Conservation (phyloP, 1,140 invertebrate genomes). For the Hypothenemus hampei region DNA sequence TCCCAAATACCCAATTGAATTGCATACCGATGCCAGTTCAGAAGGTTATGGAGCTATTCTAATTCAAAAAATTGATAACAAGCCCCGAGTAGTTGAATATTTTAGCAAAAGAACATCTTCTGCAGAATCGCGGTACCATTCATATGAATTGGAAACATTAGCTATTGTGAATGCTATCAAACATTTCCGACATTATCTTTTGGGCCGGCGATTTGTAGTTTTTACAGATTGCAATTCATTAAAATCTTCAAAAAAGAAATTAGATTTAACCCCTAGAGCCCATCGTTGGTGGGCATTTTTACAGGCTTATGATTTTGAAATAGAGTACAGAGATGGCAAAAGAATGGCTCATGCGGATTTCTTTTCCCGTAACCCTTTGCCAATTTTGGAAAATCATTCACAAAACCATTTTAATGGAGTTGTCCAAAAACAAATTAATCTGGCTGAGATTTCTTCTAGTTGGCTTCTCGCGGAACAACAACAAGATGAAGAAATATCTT, state of each 20-base stretch:
- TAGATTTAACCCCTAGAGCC: constrained; percentile 39
- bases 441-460: constrained; percentile 4
- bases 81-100: neutral
- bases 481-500: constrained; percentile 14
- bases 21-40: constrained; percentile 27
- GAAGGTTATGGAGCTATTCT: constrained; percentile 22
- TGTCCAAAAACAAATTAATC: too few species aligned
- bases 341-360: constrained; percentile 37
- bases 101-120: neutral
- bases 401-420: too few species aligned
- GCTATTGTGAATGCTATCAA: constrained; percentile 38
- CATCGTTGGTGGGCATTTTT: constrained; percentile 42
- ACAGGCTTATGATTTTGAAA: constrained; percentile 36
- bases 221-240: constrained; percentile 41
- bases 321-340: constrained; percentile 20
- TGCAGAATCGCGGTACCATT: neutral
- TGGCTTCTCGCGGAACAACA: constrained; percentile 18
- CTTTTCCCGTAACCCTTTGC: constrained; percentile 32
- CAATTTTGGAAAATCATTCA: too few species aligned
- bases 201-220: constrained; percentile 26
- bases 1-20: constrained; percentile 19
- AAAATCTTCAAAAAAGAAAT: constrained; percentile 37
- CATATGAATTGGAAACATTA: constrained; percentile 34
- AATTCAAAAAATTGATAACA: constrained; percentile 8
- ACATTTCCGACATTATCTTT: constrained; percentile 19